Evolutionary conservation across 30 jellyfish, hydroid and myxozoan species (phyloP), one percentile per base, ranked within the genome.

Genomic region (Hydractinia echinata): DNA sequence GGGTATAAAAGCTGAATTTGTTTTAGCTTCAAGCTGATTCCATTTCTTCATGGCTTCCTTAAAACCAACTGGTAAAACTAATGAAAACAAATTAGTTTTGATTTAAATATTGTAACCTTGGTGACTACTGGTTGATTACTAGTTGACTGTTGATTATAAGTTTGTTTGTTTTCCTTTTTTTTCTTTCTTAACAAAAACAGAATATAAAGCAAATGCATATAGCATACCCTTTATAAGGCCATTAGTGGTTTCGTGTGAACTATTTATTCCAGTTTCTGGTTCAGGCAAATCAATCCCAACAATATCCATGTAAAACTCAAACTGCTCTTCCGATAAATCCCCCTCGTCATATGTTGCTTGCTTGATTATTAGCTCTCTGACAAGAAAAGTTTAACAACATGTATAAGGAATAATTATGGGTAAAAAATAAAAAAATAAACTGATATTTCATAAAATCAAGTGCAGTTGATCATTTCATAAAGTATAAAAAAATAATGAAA

Each of bases 201-300:
- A 30, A 30, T 2, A 30, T 30, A 30, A 30, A 30, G 44, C 1
- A 30, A 30, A 30, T 30, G 44, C 44, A 30, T 30, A 30, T 30
- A 30, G 44, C 44, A 30, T 30, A 30, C 44, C 44, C 44, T 30
- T 30, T 30, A 30, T 30, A 30, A 30, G 44, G 2, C 44, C 44
- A 30, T 30, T 30, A 30, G 44, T 30, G 44, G 44, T 30, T 30
- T 30, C 44, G 44, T 30, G 44, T 30, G 44, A 30, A 30, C 44
- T 30, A 30, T 30, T 30, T 2, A 30, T 1, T 30, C 44, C 44
- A 30, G 44, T 30, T 30, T 30, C 44, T 61, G 69, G 81, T 16
- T 64, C 67, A 5, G 87, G 87, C 16, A 80, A 39, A 50, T 61
- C 87, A 19, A 80, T 30, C 21, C 87, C 87, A 66, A 80, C 61